Evolutionary conservation across 2,888 invertebrate species (phyloP).

Genomic region (Drosophila mercatorum): DNA sequence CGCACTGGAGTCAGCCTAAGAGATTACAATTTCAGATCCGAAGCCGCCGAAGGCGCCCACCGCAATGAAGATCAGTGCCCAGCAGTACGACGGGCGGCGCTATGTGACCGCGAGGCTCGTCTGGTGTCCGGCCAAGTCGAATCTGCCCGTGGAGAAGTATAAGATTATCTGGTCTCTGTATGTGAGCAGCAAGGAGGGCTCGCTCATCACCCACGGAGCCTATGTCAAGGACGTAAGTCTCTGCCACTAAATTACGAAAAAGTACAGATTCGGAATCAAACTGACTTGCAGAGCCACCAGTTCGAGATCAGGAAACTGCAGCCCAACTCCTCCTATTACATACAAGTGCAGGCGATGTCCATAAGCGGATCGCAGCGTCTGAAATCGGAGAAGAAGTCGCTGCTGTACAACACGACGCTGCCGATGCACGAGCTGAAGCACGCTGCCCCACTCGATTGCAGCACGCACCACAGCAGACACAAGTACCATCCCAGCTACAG

Average conservation of each 20-base stretch:
- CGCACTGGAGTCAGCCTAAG: not conserved
- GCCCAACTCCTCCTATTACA: constrained; percentile 90
- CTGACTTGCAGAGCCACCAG: constrained; percentile 86
- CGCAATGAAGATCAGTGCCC: constrained; percentile 78
- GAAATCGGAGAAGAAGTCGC: constrained; percentile 89
- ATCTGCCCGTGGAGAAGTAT: constrained; percentile 89
- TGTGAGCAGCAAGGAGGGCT: constrained; percentile 85
- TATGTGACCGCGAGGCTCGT: constrained; percentile 87
- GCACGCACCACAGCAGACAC: constrained; percentile 51
- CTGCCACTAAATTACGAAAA: not conserved
- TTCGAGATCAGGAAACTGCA: constrained; percentile 88
- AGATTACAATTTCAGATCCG: constrained; percentile 70
- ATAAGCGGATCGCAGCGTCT: constrained; percentile 89
- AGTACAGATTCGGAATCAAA: not conserved
- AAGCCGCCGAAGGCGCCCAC: constrained; percentile 82
- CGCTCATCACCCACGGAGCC: constrained; percentile 78
- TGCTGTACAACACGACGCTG: constrained; percentile 89
- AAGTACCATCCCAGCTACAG: constrained; percentile 49
- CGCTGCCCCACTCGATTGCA: constrained; percentile 67
- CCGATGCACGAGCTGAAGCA: constrained; percentile 57
- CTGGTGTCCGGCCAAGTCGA: constrained; percentile 90
- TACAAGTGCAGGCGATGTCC: constrained; percentile 91
- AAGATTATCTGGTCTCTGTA: constrained; percentile 91
- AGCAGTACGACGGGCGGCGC: constrained; percentile 84
- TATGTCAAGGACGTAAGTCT: constrained; percentile 82